Evolutionary conservation across 2,797 vertebrate species (phyloP), one percentile per base, ranked within the genome.

Genomic region (Macropodus opercularis): DNA sequence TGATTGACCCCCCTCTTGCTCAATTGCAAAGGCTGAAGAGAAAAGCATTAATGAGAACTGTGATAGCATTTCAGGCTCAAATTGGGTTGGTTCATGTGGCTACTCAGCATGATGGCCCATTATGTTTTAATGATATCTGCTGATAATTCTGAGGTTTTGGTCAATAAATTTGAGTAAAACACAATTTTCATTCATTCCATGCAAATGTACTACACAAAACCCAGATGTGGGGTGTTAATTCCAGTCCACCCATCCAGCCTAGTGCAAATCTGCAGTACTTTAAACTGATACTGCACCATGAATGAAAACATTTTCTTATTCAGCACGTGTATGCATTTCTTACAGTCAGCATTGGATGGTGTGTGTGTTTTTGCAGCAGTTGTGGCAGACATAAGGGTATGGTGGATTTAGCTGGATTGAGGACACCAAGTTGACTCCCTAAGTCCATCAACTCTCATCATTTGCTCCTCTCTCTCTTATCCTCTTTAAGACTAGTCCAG

Each of bases 351-450:
- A 24, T 18, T n/a, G 26, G 46, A 19, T 61, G 43, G 23, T 67
- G 38, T 51, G 27, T 49, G 43, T 36, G 42, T 64, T 32, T 23
- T 23, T 69, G 44, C 32, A 46, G 51, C 60, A 76, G 50, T 64
- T 47, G 46, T 63, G 46, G 63, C 63, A 79, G 69, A 77, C 61
- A 82, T 82, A 77, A 86, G 77, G 52, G 69, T 77, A 81, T 69
- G 32, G 64, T 38, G 77, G 81, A 85, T 84, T 88, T 81, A 85
- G 69, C 54, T 86, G 85, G 80, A 90, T 88, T 86, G 80, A 85
- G 79, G 85, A 80, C 83, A 86, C 56, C 75, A 77, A 85, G 66
- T 84, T 80, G 83, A 86, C 81, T 88, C 66, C 42, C 58, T 49
- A 67, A 63, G 60, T 84, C 58, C 65, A 81, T 55, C 49, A 78